A percentile compares a stretch with the other conserved stretches of the same genome.
Evolutionary conservation across 2,113 vertebrate genomes (phyloP).

Genomic region (Trogon melanurus): DNA sequence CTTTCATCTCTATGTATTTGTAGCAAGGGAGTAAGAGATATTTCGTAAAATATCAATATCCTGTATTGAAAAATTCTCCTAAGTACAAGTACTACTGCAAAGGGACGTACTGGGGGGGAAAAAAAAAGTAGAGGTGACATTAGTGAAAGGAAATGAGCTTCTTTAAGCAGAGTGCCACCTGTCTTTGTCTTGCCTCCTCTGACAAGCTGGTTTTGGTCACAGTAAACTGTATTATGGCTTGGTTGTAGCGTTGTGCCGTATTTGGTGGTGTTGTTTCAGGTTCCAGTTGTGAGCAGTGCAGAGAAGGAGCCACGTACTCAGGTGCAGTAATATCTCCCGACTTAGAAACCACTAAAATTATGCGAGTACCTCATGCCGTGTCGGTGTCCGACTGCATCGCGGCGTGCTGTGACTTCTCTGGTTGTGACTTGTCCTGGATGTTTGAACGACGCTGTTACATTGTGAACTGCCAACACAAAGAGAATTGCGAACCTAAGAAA

Average conservation of each 20-base stretch:
- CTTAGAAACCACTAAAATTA: conserved; percentile 79
- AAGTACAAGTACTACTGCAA: background rate
- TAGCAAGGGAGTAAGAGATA: background rate
- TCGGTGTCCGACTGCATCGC: conserved; percentile 78
- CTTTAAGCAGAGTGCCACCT: background rate
- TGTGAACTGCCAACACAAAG: conserved; percentile 83
- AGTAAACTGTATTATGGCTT: background rate
- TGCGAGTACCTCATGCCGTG: conserved; percentile 79
- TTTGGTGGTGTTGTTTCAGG: conserved; percentile 69
- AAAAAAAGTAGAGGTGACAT: background rate
- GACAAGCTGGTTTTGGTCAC: background rate
- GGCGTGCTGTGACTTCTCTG: conserved; percentile 84
- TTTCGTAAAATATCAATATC: background rate
- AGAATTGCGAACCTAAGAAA: conserved; percentile 81
- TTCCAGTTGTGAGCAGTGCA: conserved; percentile 80
- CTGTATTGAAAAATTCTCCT: background rate
- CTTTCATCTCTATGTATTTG: background rate
- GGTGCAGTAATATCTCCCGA: conserved; percentile 85
- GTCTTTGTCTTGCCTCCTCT: background rate
- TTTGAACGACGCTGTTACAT: conserved; percentile 87
- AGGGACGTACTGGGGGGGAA: background rate
- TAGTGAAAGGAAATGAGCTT: background rate
- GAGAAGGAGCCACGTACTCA: conserved; percentile 79
- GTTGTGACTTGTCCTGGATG: conserved; percentile 89
- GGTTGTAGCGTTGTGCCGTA: background rate